Evolutionary conservation across 1,140 invertebrate species (phyloP), one percentile per base, ranked within the genome.

Genomic region (Phocides pigmalion): DNA sequence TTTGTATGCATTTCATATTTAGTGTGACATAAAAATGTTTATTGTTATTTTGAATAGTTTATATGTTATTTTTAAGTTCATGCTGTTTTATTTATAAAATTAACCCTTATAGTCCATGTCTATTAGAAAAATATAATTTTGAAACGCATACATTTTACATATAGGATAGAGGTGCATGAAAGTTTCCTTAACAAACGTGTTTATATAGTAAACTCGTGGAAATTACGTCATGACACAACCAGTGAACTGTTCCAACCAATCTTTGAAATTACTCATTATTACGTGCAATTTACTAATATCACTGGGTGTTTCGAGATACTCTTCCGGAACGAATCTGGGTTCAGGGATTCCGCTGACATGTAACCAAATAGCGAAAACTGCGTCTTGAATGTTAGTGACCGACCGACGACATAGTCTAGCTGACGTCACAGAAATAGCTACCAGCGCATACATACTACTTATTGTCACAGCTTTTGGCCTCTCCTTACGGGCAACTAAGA

Each of bases 321-420:
- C 86, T 11, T 80, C 75, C 1, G 86, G 89, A 1, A 82, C 84
- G 16, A 84, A 76, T 64, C 84, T 77, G 6, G 81, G 84, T 51
- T 84, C 81, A 6, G 83, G 73, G 47, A 74, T 75, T 9, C 86
- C 81, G 54, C 80, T 77, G 0, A 81, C 79, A 39, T 91, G 87
- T 14, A 91, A 67, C 87, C 87, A 91, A 51, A 91, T 85, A 15
- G 87, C 81, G 37, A 90, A 85, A 17, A 90, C 68, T 14, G 86
- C 87, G 42, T 91, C 89, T 42, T 87, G 74, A 3, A 73, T 64
- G 53, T 79, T 83, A 11, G 86, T 72, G 1, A 80, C 63, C 2
- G 62, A 25, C 12, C 87, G 68, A n/a, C 81, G 75, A 68, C 89
- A 91, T 0, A 91, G 66, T 46, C 79, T 76, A 1, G 89, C 87